Percentiles rank a stretch among this genome's conserved stretches.
phyloP scores from a whole-genome alignment of 2,113 vertebrate genomes.

The Malurus alboscapulatus region DNA sequence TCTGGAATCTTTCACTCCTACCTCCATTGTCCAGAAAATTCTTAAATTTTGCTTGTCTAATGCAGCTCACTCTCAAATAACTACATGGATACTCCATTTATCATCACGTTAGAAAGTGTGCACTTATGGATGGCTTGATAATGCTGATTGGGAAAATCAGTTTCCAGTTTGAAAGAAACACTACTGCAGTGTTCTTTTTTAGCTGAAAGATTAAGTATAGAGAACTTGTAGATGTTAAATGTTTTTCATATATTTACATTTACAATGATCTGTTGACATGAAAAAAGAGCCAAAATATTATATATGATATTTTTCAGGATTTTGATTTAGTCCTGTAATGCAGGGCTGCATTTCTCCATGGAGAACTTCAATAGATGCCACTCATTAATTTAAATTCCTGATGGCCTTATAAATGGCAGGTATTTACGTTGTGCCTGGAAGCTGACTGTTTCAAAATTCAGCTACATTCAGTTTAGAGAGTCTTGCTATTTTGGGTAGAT shows the following conservation, averaged over 20 bases:
- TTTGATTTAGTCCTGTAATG: neutral
- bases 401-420: neutral
- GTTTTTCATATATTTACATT: neutral
- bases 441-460: neutral
- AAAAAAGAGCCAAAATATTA: neutral
- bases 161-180: neutral
- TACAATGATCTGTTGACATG: neutral
- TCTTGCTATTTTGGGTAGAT: neutral
- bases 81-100: neutral
- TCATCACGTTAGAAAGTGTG: neutral
- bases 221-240: neutral
- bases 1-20: neutral
- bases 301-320: neutral
- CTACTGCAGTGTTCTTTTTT: neutral
- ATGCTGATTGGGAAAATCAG: neutral
- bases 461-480: neutral
- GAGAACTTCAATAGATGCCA: neutral
- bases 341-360: neutral
- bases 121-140: neutral
- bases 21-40: neutral
- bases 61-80: neutral
- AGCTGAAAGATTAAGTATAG: neutral
- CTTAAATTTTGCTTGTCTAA: neutral
- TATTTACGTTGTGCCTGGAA: constrained; percentile 22
- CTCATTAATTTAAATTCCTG: constrained; percentile 19